Base-by-base conservation (phyloP, 2,797 vertebrate species). In the Hybognathus amarus region DNA sequence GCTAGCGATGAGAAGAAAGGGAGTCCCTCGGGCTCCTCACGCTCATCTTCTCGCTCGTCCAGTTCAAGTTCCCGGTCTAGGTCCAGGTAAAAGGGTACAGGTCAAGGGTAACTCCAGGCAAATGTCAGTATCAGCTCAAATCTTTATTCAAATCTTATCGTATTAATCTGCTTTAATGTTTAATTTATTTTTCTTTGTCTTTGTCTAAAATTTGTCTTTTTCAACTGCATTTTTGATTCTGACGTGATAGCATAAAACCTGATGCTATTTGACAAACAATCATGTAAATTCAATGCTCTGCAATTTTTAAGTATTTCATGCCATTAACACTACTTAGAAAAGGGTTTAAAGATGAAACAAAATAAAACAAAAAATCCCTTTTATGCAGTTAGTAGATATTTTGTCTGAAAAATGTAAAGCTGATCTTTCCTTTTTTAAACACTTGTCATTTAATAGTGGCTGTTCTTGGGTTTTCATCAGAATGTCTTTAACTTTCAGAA, bases 11-110 rank as follows among this genome's bases (percentile, higher is more conserved):
- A 92, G 86, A 94, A 93, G 86, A 94, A 95, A 91, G 95, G 93
- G 89, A 97, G 97, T 90, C 94, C 83, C 38, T 98, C 98, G 0
- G 96, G 94, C 67, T 99, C 98, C n/a, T 97, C 97, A 70, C 95
- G 91, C 70, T 98, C 98, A 33, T 98, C 97, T 83, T 98, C 97
- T 6, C 97, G 93, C 91, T 99, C 98, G 86, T 98, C 97, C 92
- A 97, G 96, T 91, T 98, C 98, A 93, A 97, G 97, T 95, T 99
- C 98, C 93, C 97, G 97, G 98, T 99, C 98, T 92, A 98, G 98
- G 98, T 99, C 98, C 97, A 99, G 98, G 98, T 99, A 99, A 99
- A 99, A 96, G 97, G 97, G 97, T 97, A 96, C 97, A 99, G 97
- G 97, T 97, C 98, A 96, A 98, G 98, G 98, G 98, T 98, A 97